These are phyloP conservation scores for Caenorhabditis latens DNA, from an alignment of 1,140 invertebrate genomes.

Conservation along the genomic window DNA sequence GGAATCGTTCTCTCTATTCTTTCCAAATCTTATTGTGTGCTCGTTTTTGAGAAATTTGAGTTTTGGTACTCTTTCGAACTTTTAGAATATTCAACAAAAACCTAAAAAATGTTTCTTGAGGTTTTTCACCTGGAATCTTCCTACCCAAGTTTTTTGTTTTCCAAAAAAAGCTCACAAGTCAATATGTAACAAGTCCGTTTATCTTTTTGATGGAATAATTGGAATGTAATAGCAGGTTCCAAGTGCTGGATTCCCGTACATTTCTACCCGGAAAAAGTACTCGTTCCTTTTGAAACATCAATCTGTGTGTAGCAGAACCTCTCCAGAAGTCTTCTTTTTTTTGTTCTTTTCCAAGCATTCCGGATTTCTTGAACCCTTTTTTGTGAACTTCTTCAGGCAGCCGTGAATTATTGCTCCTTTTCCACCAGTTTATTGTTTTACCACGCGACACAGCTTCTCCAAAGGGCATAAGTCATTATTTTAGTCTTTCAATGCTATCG, in stretches of 20 bases:
- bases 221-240: constrained; percentile 44
- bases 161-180: neutral
- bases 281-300: constrained; percentile 43
- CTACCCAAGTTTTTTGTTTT: neutral
- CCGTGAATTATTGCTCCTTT: constrained; percentile 45
- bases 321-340: constrained; percentile 16
- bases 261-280: neutral
- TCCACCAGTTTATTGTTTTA: constrained; percentile 42
- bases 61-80: neutral
- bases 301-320: neutral
- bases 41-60: neutral
- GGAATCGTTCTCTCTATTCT: too few relatives aligned
- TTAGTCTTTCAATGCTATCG: neutral
- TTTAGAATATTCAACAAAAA: neutral
- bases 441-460: constrained; percentile 22
- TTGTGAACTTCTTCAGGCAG: constrained; percentile 14
- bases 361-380: neutral
- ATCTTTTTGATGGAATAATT: constrained; percentile 53
- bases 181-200: constrained; percentile 11
- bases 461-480: constrained; percentile 25
- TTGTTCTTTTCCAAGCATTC: neutral
- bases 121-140: neutral
- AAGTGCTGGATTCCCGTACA: constrained; percentile 1
- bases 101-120: neutral
- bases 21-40: too few relatives aligned